Evolutionary conservation across 2,888 invertebrate genomes (phyloP).

Genomic region (Mythimna albipuncta): DNA sequence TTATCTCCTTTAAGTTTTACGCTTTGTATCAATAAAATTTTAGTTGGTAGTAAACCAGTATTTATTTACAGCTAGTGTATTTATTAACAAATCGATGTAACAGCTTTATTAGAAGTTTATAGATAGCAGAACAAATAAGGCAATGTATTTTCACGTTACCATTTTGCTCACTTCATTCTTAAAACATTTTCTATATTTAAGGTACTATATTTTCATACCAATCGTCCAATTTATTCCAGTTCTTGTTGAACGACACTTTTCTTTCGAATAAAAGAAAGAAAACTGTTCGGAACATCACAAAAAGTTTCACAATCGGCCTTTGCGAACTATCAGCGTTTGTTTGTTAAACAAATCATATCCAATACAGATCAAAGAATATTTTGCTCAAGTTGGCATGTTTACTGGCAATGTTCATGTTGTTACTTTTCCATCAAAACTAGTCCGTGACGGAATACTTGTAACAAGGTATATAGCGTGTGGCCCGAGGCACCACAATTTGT

Average conservation of each 20-base stretch:
- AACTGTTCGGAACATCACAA: constrained; percentile 9
- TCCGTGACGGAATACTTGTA: constrained; percentile 53
- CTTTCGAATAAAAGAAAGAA: constrained; percentile 8
- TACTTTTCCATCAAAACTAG: constrained; percentile 54
- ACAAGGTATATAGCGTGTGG: constrained; percentile 55
- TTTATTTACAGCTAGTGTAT: constrained; percentile 11
- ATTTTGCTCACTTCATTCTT: neutral
- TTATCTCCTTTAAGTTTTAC: constrained; percentile 2
- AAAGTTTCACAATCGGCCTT: constrained; percentile 33
- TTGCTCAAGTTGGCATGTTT: constrained; percentile 59
- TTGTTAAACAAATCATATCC: constrained; percentile 59
- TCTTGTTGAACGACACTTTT: constrained; percentile 13
- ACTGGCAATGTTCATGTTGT: constrained; percentile 60
- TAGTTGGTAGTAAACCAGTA: constrained; percentile 18
- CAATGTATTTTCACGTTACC: constrained; percentile 1
- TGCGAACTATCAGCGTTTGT: constrained; percentile 44
- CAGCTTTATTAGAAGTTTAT: constrained; percentile 32
- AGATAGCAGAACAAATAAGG: constrained; percentile 7
- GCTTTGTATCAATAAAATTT: constrained; percentile 24
- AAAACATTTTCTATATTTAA: constrained; percentile 6
- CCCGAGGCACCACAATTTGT: constrained; percentile 49
- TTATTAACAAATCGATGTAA: constrained; percentile 30
- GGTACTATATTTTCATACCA: neutral
- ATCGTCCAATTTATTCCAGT: constrained; percentile 13
- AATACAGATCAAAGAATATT: constrained; percentile 47